Evolutionary conservation across 2,888 invertebrate genomes (phyloP), one percentile per base, ranked within the genome.

Genomic region (Tetranychus truncatus): DNA sequence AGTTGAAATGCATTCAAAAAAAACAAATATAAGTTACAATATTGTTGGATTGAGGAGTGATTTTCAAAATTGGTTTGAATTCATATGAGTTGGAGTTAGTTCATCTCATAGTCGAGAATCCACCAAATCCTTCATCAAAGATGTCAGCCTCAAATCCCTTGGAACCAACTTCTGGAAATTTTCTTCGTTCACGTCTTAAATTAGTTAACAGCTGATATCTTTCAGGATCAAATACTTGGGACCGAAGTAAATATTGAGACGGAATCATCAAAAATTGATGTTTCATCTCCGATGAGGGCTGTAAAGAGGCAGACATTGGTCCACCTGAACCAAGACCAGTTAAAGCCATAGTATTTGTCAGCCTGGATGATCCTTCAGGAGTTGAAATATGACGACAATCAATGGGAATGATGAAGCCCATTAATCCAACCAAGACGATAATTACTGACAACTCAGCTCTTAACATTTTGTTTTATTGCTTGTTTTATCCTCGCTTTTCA

Each of bases 51-150:
- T 34, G 34, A 34, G 34, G 5, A 34, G 1, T 34, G 3, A 4
- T 34, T 34, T 34, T 34, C 4, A 3, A 34, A 34, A 34, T 34
- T 34, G 3, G 4, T 34, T 34, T 34, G 34, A 34, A 5, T 34
- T 5, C 34, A 34, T 34, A 34, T 34, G 34, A 34, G 34, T 34
- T 34, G 34, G 4, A 3, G 55, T 9, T 2, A 55, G 15, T 55
- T 55, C 15, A 55, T 55, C 55, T 79, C 78, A 80, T 79, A 1
- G 80, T 79, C 2, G 78, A 79, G 74, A 79, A 80, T 45, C 79
- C 79, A 8, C 80, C 80, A 15, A 80, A 80, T 55, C 80, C 80
- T 75, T 80, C 80, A 46, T 80, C 79, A 73, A 80, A 80, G 20
- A 80, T 78, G 74, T 80, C 79, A 44, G 78, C 79, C 69, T 80